Percentiles rank a stretch among this genome's conserved stretches.
Evolutionary conservation across 2,888 invertebrate genomes (phyloP).

Genomic region (Lamproptera curius): DNA sequence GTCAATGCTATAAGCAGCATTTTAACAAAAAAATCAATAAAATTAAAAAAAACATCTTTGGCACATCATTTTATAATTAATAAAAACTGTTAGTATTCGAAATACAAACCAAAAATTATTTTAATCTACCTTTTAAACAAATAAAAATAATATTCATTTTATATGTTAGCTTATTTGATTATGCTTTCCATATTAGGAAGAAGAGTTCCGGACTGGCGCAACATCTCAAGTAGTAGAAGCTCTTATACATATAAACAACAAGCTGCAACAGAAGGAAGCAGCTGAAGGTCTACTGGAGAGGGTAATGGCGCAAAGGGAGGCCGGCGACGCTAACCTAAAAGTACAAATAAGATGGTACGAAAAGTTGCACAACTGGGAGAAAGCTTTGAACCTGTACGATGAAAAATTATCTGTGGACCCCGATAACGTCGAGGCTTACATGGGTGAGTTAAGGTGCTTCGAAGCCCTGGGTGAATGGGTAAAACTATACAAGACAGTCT

Average conservation of each 20-base stretch:
- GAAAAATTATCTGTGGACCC: conserved; percentile 82
- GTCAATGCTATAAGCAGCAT: too few species aligned
- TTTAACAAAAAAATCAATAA: too few species aligned
- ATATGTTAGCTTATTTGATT: too few species aligned
- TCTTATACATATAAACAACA: conserved; percentile 97
- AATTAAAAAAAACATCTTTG: too few species aligned
- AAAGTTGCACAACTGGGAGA: conserved; percentile 99
- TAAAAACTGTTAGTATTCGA: too few species aligned
- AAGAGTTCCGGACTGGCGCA: conserved; percentile 91
- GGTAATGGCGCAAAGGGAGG: conserved; percentile 89
- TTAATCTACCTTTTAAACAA: too few species aligned
- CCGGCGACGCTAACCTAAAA: conserved; percentile 77
- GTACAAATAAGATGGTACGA: conserved; percentile 96
- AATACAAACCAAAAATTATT: too few species aligned
- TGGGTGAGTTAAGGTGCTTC: conserved; percentile 96
- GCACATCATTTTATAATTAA: too few species aligned
- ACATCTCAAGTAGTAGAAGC: conserved; percentile 94
- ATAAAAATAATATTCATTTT: too few species aligned
- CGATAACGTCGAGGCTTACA: conserved; percentile 86
- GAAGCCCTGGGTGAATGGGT: conserved; percentile 99
- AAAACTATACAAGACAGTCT: conserved; percentile 88
- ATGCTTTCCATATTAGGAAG: conserved; percentile 83
- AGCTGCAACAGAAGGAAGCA: conserved; percentile 98
- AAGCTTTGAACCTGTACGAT: conserved; percentile 92
- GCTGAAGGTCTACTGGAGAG: conserved; percentile 95